Conservation (phyloP, 2,888 invertebrate species). For the Tholera decimalis region DNA sequence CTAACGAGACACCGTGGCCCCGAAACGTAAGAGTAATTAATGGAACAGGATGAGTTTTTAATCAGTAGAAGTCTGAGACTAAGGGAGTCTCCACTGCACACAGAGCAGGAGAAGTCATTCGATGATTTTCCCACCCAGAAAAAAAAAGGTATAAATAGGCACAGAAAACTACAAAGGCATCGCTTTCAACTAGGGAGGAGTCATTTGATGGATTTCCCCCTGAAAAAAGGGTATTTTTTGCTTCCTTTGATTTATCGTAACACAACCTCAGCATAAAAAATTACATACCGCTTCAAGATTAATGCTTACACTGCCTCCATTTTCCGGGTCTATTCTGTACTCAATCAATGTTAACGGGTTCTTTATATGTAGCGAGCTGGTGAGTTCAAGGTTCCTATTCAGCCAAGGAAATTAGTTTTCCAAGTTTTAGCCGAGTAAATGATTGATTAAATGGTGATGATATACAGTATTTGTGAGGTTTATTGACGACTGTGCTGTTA, state of each 20-base stretch:
- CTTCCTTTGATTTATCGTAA: background rate
- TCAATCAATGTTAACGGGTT: slow-evolving; percentile 17
- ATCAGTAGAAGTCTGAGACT: too few species aligned
- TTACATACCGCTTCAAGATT: background rate
- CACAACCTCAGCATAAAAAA: background rate
- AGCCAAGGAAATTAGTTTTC: slow-evolving; percentile 52
- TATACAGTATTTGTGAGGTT: slow-evolving; percentile 11
- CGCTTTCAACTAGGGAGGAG: too few species aligned
- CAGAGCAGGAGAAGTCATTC: too few species aligned
- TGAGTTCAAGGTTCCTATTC: slow-evolving; percentile 11
- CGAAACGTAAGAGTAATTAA: too few species aligned
- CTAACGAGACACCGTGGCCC: too few species aligned
- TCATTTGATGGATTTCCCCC: too few species aligned
- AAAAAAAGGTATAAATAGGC: too few species aligned
- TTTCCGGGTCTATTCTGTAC: slow-evolving; percentile 29
- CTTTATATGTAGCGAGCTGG: slow-evolving; percentile 14
- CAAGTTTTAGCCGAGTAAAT: slow-evolving; percentile 45
- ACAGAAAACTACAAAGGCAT: too few species aligned
- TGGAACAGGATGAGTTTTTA: too few species aligned
- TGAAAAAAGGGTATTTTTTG: background rate
- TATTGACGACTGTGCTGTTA: background rate
- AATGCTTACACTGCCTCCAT: slow-evolving; percentile 1
- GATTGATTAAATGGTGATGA: slow-evolving; percentile 45
- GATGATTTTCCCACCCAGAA: too few species aligned
- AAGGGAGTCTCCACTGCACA: too few species aligned